Evolutionary conservation across 1,140 invertebrate species (phyloP), one percentile per base, ranked within the genome.

Genomic region (Zaprionus davidi): DNA sequence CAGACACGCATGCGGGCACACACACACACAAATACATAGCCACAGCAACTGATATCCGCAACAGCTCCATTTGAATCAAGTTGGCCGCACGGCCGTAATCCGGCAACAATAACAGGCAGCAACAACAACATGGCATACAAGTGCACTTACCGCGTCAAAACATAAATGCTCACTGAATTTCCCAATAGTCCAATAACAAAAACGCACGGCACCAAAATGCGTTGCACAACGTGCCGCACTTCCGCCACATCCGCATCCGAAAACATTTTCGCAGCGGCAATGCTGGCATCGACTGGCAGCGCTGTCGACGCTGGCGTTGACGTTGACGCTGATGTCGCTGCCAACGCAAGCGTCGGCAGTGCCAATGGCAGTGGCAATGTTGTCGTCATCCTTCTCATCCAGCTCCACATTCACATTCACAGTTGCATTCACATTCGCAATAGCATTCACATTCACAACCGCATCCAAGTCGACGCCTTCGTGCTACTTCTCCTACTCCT

Each of bases 141-240:
- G 84, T 88, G 76, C 69, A 91, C 91, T 92, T 87, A 94, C 93
- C 96, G 93, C 72, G 96, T 96, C 65, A 97, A 94, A 62, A 97
- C 96, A 78, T 96, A 94, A 64, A 97, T 95, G 41, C 96, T 96
- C 38, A 96, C 93, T 38, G 94, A 93, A 90, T 97, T 97, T 34
- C 96, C 96, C 67, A 96, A 91, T 44, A 96, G 94, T 58, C 96
- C 96, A 64, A 96, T 93, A 70, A 94, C 92, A 78, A 96, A 94
- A 59, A 96, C 93, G 34, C 96, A 93, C n/a, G 96, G 96, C 58
- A 96, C 94, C 36, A 96, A 91, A 22, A 97, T 94, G 68, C 94
- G 92, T 93, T 96, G 95, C 56, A 95, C 93, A 94, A 92, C 87
- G 87, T 91, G 90, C 80, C 91, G 91, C 79, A 92, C 90, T 90